Evolutionary conservation across 2,797 vertebrate species (phyloP).

Genomic region (Poeciliopsis infans): DNA sequence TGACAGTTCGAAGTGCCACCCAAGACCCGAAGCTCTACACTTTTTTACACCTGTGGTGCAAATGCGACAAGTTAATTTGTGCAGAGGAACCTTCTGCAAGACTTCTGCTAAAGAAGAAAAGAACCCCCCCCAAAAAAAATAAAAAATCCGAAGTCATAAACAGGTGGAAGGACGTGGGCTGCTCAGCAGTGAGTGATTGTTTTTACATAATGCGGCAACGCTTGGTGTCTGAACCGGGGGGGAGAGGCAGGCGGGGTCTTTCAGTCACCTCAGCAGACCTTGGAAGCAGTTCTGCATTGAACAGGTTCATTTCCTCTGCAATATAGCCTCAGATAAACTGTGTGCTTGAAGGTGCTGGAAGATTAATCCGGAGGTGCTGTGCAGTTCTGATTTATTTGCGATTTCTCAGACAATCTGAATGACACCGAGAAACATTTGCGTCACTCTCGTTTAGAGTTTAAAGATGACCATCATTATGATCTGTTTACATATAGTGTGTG

Average conservation of each 20-base stretch:
- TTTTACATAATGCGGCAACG: conserved; percentile 54
- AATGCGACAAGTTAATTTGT: conserved; percentile 24
- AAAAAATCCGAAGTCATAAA: conserved; percentile 16
- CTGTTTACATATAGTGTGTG: neutral
- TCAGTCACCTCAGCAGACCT: conserved; percentile 51
- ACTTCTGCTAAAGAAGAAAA: neutral
- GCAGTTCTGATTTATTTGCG: neutral
- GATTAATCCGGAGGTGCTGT: conserved; percentile 38
- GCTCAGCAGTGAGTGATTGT: conserved; percentile 29
- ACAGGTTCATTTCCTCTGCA: conserved; percentile 50
- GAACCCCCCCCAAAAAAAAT: too few relatives aligned
- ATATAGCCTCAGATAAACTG: conserved; percentile 45
- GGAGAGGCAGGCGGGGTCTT: neutral
- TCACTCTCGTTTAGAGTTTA: neutral
- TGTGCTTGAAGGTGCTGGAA: conserved; percentile 43
- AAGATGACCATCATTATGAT: neutral
- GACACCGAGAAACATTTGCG: neutral
- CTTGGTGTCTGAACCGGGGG: conserved; percentile 50
- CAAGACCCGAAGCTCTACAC: conserved; percentile 21
- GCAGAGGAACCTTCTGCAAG: conserved; percentile 48
- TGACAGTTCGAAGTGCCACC: conserved; percentile 25
- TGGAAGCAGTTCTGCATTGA: conserved; percentile 50
- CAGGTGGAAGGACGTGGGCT: conserved; percentile 48
- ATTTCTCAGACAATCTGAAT: neutral
- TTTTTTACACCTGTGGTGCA: conserved; percentile 2